Conservation (phyloP, 2,113 vertebrate genomes). For the Edolisoma coerulescens region DNA sequence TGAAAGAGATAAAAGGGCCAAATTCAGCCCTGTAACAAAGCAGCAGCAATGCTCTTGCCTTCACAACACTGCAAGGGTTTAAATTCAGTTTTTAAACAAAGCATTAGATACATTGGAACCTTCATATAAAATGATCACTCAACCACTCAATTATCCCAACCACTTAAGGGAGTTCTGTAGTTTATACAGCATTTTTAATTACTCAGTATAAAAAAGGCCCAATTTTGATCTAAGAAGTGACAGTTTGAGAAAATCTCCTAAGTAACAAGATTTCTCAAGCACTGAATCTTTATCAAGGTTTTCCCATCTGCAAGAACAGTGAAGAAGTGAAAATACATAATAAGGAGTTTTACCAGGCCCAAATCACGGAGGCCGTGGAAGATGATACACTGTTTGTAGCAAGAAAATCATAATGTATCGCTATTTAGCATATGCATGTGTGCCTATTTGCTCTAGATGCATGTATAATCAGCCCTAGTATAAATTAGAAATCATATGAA, state of each 20-base stretch:
- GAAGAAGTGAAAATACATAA: neutral
- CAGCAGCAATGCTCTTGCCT: neutral
- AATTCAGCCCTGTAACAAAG: neutral
- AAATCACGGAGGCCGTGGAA: neutral
- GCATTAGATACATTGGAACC: neutral
- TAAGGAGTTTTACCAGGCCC: neutral
- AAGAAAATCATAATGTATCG: neutral
- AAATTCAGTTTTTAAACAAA: neutral
- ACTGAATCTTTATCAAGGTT: neutral
- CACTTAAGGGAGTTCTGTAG: neutral
- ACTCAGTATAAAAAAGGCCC: neutral
- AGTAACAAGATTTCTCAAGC: neutral
- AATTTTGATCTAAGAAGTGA: neutral
- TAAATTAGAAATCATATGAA: constrained; percentile 47
- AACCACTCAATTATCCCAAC: neutral
- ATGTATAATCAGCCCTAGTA: constrained; percentile 35
- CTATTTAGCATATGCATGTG: constrained; percentile 17
- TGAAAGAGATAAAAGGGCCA: neutral
- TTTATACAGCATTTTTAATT: constrained; percentile 17
- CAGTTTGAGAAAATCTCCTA: neutral
- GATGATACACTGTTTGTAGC: neutral
- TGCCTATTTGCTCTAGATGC: constrained; percentile 45
- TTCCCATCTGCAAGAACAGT: neutral
- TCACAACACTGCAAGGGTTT: neutral
- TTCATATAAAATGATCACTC: neutral